A percentile compares a stretch with the other conserved stretches of the same genome.
phyloP scores from a whole-genome alignment of 2,888 invertebrate genomes.

The Listrodromus nycthemerus region DNA sequence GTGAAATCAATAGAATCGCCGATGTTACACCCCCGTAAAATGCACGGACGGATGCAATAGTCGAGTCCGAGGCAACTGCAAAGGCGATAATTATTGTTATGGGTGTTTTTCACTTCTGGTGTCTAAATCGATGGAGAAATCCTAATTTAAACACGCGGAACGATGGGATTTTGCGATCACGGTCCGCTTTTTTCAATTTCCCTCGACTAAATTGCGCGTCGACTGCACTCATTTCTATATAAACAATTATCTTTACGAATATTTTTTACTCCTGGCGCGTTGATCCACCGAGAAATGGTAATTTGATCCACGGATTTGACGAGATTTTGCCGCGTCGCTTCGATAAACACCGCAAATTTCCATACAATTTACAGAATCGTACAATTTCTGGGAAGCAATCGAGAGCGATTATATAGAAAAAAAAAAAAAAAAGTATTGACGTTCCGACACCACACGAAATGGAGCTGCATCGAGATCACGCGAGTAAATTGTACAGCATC shows the following conservation, averaged over 20 bases:
- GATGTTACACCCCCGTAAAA: conserved; percentile 1
- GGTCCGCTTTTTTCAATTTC: background rate
- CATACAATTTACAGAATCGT: conserved; percentile 28
- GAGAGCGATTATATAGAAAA: conserved; percentile 38
- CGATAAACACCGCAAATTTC: background rate
- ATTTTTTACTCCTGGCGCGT: background rate
- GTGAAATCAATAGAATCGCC: conserved; percentile 54
- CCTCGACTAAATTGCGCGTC: too few relatives aligned
- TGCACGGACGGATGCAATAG: background rate
- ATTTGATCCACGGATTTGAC: background rate
- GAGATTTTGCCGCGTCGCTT: background rate
- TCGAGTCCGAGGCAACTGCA: background rate
- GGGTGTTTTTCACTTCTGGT: background rate
- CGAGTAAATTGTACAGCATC: conserved; percentile 39
- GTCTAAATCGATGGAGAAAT: background rate
- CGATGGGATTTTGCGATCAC: background rate
- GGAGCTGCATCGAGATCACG: conserved; percentile 56
- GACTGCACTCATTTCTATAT: too few relatives aligned
- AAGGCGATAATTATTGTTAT: background rate
- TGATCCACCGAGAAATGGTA: background rate
- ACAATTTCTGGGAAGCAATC: conserved; percentile 50
- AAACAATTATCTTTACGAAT: background rate
- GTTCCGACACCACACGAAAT: conserved; percentile 28
- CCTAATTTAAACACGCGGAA: background rate
- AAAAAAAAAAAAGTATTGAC: conserved; percentile 37